Evolutionary conservation across 1,140 invertebrate genomes (phyloP), one percentile per base, ranked within the genome.

Genomic region (Drosophila rufa): DNA sequence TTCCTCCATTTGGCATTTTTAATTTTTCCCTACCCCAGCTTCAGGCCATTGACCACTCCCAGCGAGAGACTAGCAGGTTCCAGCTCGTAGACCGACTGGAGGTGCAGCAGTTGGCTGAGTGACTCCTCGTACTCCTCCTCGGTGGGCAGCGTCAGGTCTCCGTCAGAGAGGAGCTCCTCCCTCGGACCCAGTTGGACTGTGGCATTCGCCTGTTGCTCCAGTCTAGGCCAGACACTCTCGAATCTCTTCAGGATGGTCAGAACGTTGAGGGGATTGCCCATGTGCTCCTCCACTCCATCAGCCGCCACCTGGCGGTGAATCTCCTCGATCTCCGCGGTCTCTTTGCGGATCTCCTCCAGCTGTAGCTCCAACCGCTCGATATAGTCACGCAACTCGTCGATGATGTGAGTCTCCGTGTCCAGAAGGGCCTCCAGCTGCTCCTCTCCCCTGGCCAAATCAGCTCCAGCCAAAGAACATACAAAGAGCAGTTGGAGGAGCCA

Each of bases 251-350:
- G 97, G 36, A 99, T 94, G n/a, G 98, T 95, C 92, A 98, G 99
- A 30, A 98, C 98, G 94, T 99, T 99, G 50, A 99, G 96, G 0
- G 99, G 99, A 94, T 99, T 99, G 1, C 96, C 95, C 55, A 99
- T 94, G 92, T 98, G 98, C 75, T 95, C 95, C 45, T 97, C 95
- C 22, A 96, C 95, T 90, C 98, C 96, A 51, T 94, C 93, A 12
- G 22, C 33, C 74, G 95, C 95, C 1, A 97, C 97, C 79, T 94
- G 94, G 17, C 95, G 93, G 92, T 98, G 97, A 85, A 98, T 96
- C 33, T 92, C 93, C 79, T 94, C 94, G 70, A 96, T 96, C 6
- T 38, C 53, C 0, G 15, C 25, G 2, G 74, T 74, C 30, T 89
- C 84, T 3, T n/a, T 33, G n/a, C 48, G 75, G 7, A 87, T 70